Evolutionary conservation across 2,888 invertebrate genomes (phyloP), one percentile per base, ranked within the genome.

Genomic region (Callyntrura guangdongensis): DNA sequence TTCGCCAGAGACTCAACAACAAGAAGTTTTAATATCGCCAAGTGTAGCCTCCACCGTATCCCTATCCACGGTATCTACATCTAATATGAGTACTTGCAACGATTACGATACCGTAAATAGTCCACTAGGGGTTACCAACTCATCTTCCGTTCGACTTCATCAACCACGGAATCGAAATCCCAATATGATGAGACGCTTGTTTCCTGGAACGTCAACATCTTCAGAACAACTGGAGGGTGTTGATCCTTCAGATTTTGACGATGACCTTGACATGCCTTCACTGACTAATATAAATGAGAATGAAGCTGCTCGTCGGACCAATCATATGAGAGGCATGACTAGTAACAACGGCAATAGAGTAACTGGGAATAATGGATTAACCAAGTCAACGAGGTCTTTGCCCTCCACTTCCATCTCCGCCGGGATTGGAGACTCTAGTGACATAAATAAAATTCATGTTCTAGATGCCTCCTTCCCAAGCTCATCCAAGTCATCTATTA

Each of bases 31-130:
- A 1, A 87, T 87, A n/a, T 91, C 91, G 0, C 91, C 91, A 11
- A 91, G 91, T 22, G 91, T 87, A 5, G 91, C 91, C 0, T 91
- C 91, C 1, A 91, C 91, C 12, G 87, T 91, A 12, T 91, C 91
- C 11, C 72, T 91, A 14, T 91, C 91, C 14, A 91, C 91, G 8
- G 77, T 91, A 12, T 91, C 91, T 4, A 91, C 90, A 3, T 91
- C 79, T 0, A 87, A 89, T 20, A 85, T 92, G 85, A 86, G 90
- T 56, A 85, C 67, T 12, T 81, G 79, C 49, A 91, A 91, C 45
- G 91, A 89, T 27, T 91, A 91, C 69, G 89, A 91, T 22, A 89
- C 91, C 9, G 85, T 89, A 0, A 49, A 22, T 22, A 89, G 83
- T 79, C 91, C 91, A n/a, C 1, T 56, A 9, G 87, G 87, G 22